Conservation (phyloP, 2,888 invertebrate species). For the Drosophila acutilabella region DNA sequence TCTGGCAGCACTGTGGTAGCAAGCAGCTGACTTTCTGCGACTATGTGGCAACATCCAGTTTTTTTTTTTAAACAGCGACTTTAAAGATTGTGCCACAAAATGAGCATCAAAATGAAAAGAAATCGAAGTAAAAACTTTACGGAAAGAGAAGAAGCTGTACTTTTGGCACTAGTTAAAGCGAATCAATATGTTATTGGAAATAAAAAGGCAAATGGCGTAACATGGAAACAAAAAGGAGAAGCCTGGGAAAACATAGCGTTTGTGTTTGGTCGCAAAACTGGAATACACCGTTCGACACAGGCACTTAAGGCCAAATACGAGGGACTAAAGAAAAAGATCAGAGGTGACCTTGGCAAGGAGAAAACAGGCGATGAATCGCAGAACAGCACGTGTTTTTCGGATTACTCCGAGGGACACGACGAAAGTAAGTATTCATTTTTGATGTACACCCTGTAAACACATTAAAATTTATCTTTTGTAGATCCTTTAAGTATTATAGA, state of each 20-base stretch:
- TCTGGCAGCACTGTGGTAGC: neutral
- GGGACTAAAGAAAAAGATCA: neutral
- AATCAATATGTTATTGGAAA: conserved; percentile 5
- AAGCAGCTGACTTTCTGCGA: neutral
- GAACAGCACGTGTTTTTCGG: neutral
- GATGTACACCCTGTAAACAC: too few species aligned
- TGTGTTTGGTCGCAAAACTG: neutral
- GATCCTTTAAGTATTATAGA: neutral
- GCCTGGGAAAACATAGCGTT: neutral
- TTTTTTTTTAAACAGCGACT: neutral
- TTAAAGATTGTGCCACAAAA: neutral
- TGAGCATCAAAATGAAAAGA: conserved; percentile 1
- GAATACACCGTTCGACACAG: neutral
- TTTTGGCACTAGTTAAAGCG: neutral
- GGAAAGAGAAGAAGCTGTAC: neutral
- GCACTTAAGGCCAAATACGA: conserved; percentile 3
- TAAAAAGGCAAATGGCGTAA: neutral
- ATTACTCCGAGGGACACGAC: neutral
- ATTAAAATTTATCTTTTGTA: neutral
- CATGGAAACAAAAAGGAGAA: conserved; percentile 3
- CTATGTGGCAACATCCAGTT: neutral
- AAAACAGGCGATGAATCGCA: neutral
- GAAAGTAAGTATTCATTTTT: neutral
- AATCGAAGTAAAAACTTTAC: conserved; percentile 5
- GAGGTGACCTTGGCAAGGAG: neutral